phyloP scores from a whole-genome alignment of 2,888 invertebrate species.

The Pandemis corylana region DNA sequence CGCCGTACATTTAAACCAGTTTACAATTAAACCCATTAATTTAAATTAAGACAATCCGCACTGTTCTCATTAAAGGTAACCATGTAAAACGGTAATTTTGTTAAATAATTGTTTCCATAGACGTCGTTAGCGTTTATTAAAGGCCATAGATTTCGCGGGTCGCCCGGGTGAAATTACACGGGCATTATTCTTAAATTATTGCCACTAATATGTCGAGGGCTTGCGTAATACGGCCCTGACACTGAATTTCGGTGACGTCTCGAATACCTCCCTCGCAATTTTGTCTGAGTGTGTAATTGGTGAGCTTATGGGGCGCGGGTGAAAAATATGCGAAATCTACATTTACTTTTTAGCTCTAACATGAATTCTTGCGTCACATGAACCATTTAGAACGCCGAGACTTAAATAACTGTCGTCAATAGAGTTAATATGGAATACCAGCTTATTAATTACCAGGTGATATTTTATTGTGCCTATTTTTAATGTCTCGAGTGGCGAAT shows the following conservation, averaged over 20 bases:
- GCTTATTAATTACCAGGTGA: no score
- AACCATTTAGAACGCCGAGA: no score
- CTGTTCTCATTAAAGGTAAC: constrained; percentile 72
- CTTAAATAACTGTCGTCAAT: no score
- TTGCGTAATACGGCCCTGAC: constrained; percentile 55
- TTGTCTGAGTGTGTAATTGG: constrained; percentile 28
- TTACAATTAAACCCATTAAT: constrained; percentile 54
- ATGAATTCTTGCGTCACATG: no score
- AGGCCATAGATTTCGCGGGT: constrained; percentile 79
- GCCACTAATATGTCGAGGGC: constrained; percentile 79
- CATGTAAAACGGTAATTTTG: constrained; percentile 77
- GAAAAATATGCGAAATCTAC: constrained; percentile 6
- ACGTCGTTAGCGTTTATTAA: constrained; percentile 80
- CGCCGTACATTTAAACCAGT: background rate
- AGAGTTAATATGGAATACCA: no score
- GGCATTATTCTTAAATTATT: constrained; percentile 81
- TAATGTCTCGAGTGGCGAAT: no score
- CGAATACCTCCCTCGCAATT: constrained; percentile 40
- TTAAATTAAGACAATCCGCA: constrained; percentile 61
- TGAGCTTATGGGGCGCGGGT: constrained; percentile 10
- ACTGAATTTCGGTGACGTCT: constrained; percentile 58
- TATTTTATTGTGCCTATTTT: no score
- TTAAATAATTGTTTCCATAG: constrained; percentile 79
- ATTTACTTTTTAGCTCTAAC: background rate
- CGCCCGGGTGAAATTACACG: constrained; percentile 75